These are phyloP conservation scores for Buphagus erythrorhynchus DNA, from an alignment of 2,797 vertebrate species.

Conservation along the genomic window DNA sequence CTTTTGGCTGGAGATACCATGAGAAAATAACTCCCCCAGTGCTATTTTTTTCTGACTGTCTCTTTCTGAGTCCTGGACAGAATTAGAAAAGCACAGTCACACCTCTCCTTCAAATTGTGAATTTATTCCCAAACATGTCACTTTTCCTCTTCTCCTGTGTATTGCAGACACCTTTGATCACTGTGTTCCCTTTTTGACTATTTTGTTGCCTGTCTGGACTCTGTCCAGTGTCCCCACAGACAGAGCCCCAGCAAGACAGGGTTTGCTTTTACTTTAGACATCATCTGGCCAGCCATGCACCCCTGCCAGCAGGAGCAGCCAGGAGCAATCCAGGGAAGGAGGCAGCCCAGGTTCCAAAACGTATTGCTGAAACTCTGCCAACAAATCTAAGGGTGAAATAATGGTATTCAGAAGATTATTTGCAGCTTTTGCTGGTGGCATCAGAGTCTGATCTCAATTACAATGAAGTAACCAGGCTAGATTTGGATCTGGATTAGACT, in stretches of 20 bases:
- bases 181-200: background rate
- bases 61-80: background rate
- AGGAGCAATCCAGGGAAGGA: background rate
- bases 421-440: conserved; percentile 11
- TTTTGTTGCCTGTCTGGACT: background rate
- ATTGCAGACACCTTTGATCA: background rate
- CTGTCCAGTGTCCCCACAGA: background rate
- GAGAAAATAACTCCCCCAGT: conserved; percentile 57
- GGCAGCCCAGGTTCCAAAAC: background rate
- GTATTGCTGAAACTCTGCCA: background rate
- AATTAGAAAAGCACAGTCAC: conserved; percentile 32
- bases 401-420: background rate
- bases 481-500: conserved; percentile 24
- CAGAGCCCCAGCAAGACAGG: background rate
- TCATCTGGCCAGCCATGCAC: fast-evolving
- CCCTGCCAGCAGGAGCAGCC: background rate
- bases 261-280: background rate
- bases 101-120: background rate
- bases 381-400: background rate
- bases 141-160: background rate
- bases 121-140: background rate
- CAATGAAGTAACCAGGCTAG: background rate
- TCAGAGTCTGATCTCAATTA: conserved; percentile 37
- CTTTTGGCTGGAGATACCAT: conserved; percentile 62
- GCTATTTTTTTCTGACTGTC: conserved; percentile 7